Percentiles rank a stretch among this genome's conserved stretches.
phyloP scores from a whole-genome alignment of 2,888 invertebrate species.

The Ceramica pisi region DNA sequence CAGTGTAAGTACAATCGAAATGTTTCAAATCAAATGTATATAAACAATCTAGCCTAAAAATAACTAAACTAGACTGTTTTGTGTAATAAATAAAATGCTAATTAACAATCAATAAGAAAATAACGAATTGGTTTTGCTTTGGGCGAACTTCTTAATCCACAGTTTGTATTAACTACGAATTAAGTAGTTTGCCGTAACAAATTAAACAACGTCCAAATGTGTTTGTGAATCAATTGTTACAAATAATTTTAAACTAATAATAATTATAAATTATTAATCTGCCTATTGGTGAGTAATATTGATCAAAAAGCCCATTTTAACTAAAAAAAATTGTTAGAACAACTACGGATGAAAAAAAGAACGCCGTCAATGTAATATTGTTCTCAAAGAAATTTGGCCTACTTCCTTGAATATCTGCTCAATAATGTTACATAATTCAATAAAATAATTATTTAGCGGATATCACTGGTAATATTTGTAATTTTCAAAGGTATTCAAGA shows the following conservation, averaged over 20 bases:
- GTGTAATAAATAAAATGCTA: neutral
- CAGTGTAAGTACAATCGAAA: neutral
- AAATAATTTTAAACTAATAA: too few relatives aligned
- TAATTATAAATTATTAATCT: too few relatives aligned
- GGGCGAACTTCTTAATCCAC: too few relatives aligned
- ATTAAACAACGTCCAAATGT: too few relatives aligned
- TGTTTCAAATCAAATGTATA: neutral
- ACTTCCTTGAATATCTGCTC: neutral
- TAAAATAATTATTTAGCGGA: slow-evolving; percentile 22
- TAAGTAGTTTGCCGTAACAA: too few relatives aligned
- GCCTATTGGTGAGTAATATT: too few relatives aligned
- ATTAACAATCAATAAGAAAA: neutral
- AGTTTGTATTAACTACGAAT: too few relatives aligned
- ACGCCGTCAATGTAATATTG: neutral
- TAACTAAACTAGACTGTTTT: neutral
- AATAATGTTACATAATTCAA: neutral
- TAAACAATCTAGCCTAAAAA: neutral
- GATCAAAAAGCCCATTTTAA: too few relatives aligned
- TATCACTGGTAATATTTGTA: slow-evolving; percentile 10
- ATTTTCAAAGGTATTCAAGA: slow-evolving; percentile 52
- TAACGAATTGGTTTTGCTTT: neutral
- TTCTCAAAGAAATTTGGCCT: neutral
- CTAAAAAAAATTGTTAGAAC: too few relatives aligned
- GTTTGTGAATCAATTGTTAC: too few relatives aligned
- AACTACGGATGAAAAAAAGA: too few relatives aligned